Evolutionary conservation across 1,140 invertebrate species (phyloP).

Genomic region (Drosophila parvula): DNA sequence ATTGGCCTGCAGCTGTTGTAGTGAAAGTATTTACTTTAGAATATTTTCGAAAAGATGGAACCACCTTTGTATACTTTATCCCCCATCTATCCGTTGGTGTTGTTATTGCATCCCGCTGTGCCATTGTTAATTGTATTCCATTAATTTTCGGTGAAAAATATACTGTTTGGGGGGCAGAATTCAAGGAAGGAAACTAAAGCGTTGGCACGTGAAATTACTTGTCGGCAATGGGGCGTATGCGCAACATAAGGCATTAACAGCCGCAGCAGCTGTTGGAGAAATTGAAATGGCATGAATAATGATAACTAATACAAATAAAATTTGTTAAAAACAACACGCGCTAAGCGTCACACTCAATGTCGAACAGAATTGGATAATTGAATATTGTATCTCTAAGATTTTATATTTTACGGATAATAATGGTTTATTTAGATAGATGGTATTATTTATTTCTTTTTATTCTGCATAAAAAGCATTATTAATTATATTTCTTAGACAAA

Average conservation of each 20-base stretch:
- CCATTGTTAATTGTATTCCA: constrained; percentile 41
- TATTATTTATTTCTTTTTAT: background rate
- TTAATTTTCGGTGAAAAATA: constrained; percentile 26
- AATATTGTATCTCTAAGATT: background rate
- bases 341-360: background rate
- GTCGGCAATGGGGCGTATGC: constrained; percentile 54
- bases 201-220: constrained; percentile 59
- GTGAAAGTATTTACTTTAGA: background rate
- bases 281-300: constrained; percentile 42
- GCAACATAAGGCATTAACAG: constrained; percentile 50
- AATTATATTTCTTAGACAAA: background rate
- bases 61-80: background rate
- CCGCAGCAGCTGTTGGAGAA: constrained; percentile 61
- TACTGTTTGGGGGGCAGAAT: background rate
- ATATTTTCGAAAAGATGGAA: constrained; percentile 7
- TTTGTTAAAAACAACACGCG: constrained; percentile 36
- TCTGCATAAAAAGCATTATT: background rate
- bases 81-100: background rate
- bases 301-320: constrained; percentile 56
- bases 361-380: constrained; percentile 19
- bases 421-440: too few species aligned
- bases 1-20: background rate
- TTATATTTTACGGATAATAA: background rate
- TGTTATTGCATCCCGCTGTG: constrained; percentile 29
- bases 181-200: constrained; percentile 16